phyloP scores from a whole-genome alignment of 1,140 invertebrate genomes.

The Chrysomallon squamiferum region DNA sequence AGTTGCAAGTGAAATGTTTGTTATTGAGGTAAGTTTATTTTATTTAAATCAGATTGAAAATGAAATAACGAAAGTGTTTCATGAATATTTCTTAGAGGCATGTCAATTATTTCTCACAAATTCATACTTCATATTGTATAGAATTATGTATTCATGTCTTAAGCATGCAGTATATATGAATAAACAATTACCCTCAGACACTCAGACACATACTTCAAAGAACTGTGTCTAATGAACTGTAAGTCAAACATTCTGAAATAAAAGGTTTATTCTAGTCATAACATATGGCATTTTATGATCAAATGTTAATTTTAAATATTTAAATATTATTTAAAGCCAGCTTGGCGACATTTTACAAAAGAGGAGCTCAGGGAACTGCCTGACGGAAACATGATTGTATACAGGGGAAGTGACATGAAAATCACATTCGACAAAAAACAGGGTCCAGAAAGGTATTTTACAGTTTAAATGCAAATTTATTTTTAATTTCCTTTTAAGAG shows the following conservation, averaged over 20 bases:
- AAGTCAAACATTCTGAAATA: background rate
- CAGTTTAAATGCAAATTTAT: no score
- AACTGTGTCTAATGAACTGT: no score
- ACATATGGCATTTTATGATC: background rate
- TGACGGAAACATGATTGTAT: background rate
- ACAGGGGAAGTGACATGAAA: slow-evolving; percentile 1
- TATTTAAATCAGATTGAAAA: no score
- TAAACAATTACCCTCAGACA: no score
- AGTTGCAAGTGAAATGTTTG: slow-evolving; percentile 13
- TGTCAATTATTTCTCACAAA: background rate
- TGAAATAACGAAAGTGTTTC: no score
- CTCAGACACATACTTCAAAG: no score
- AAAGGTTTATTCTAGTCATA: background rate
- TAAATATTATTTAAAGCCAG: background rate
- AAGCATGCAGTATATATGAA: background rate
- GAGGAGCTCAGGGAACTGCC: background rate
- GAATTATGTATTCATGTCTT: background rate
- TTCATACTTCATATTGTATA: background rate
- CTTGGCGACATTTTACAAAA: background rate
- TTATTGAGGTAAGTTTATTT: slow-evolving; percentile 18
- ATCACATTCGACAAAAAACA: background rate
- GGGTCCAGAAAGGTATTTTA: background rate
- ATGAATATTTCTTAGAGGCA: no score
- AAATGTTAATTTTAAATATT: background rate
- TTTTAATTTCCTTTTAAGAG: no score